These are phyloP conservation scores for Athene cunicularia DNA, from an alignment of 2,113 vertebrate genomes.

Conservation along the genomic window DNA sequence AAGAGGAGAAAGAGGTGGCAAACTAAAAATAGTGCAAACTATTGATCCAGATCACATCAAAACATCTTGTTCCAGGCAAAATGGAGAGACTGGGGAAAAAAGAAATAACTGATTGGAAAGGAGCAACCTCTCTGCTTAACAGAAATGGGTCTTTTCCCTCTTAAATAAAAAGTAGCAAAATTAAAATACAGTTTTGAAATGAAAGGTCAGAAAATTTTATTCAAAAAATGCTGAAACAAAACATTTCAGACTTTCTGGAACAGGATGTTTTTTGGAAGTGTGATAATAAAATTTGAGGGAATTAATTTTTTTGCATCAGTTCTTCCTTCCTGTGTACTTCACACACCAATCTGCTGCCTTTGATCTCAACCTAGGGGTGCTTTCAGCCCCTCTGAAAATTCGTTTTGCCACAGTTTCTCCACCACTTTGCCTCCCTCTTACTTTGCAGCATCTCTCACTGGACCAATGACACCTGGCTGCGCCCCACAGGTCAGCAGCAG, in stretches of 20 bases:
- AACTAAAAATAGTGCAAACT: not conserved
- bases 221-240: not conserved
- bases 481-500: not conserved
- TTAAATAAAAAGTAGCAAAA: not conserved
- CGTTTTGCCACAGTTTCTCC: not conserved
- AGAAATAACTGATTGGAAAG: not conserved
- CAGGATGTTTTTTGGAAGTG: not conserved
- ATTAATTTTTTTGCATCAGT: not conserved
- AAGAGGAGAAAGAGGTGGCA: not conserved
- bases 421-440: not conserved
- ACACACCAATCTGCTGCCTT: not conserved
- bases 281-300: not conserved
- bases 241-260: not conserved
- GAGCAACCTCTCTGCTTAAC: not conserved
- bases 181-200: not conserved
- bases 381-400: not conserved
- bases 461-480: fast-evolving
- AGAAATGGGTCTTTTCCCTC: fast-evolving
- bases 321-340: not conserved
- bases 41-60: not conserved
- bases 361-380: not conserved
- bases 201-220: not conserved
- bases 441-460: not conserved
- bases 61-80: not conserved
- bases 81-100: not conserved